Evolutionary conservation across 2,113 vertebrate species (phyloP), one percentile per base, ranked within the genome.

Genomic region (Gymnobelideus leadbeateri): DNA sequence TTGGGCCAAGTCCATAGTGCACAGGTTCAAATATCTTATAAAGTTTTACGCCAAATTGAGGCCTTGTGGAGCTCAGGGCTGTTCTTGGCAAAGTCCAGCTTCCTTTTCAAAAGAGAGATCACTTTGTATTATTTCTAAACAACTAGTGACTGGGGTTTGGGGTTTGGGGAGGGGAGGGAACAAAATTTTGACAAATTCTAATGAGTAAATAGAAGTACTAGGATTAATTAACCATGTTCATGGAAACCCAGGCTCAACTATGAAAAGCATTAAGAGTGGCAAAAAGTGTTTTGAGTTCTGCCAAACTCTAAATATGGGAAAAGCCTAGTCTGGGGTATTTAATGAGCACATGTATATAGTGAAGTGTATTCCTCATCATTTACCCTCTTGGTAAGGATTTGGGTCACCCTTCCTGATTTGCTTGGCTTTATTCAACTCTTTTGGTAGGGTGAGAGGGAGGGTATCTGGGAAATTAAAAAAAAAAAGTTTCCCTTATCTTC

Each of bases 151-250:
- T 95, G 92, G 96, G 94, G 96, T 94, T 54, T 93, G 90, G 51
- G 90, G 92, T 92, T 98, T 96, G 37, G 61, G 3, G 6, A 19
- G 31, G 14, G 61, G 61, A 68, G 37, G 61, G 37, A 37, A 68
- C 89, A 90, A 90, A 89, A 97, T 97, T 95, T 96, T 97, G 96
- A 97, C 97, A 95, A 97, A 47, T 96, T 97, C 94, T 97, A 96
- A 98, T 97, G 95, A 96, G 68, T 97, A 97, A 98, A 98, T 96
- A 97, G 96, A 96, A 98, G 96, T 98, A 96, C 94, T 93, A 96
- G 96, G 96, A 97, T 98, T 98, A 97, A 96, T 93, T 97, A 94
- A 97, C 95, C 31, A 68, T 95, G 95, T 98, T 97, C 95, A 98
- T 94, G 95, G 97, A 98, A 98, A 97, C 97, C 97, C 92, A 95